phyloP scores from a whole-genome alignment of 2,797 vertebrate species.

The Carapus acus region DNA sequence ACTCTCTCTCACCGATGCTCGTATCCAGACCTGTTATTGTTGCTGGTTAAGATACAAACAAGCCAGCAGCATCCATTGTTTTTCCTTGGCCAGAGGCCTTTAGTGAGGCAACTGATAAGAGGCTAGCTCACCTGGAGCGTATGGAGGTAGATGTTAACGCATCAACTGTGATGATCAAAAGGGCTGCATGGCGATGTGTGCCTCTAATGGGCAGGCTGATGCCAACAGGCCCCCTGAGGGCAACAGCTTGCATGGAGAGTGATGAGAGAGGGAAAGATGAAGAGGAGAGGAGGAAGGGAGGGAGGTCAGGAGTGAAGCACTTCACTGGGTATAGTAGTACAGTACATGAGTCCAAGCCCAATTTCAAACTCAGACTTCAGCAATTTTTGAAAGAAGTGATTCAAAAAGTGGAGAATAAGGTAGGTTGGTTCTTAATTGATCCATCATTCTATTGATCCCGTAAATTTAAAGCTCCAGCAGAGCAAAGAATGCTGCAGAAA shows the following conservation, averaged over 20 bases:
- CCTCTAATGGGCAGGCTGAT: conserved; percentile 53
- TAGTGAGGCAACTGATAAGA: conserved; percentile 44
- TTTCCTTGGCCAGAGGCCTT: conserved; percentile 46
- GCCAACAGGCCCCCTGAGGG: conserved; percentile 27
- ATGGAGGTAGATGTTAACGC: conserved; percentile 60
- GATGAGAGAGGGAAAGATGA: conserved; percentile 37
- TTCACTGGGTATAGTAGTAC: no score
- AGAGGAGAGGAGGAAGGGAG: conserved; percentile 10
- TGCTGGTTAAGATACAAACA: conserved; percentile 41
- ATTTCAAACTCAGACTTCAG: no score
- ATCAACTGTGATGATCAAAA: conserved; percentile 57
- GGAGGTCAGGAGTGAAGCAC: background rate
- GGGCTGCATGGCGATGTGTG: conserved; percentile 32
- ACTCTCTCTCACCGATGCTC: no score
- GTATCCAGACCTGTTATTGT: no score
- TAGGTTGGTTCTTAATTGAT: no score
- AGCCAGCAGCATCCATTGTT: conserved; percentile 35
- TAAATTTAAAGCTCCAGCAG: no score
- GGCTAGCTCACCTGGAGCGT: conserved; percentile 30
- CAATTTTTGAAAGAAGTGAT: no score
- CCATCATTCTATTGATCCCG: no score
- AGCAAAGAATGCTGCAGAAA: no score
- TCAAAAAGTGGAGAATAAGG: no score
- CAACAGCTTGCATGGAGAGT: conserved; percentile 21
- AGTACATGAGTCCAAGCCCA: no score